These are phyloP conservation scores for Smutsia gigantea DNA, from an alignment of 2,797 vertebrate species.

Conservation along the genomic window DNA sequence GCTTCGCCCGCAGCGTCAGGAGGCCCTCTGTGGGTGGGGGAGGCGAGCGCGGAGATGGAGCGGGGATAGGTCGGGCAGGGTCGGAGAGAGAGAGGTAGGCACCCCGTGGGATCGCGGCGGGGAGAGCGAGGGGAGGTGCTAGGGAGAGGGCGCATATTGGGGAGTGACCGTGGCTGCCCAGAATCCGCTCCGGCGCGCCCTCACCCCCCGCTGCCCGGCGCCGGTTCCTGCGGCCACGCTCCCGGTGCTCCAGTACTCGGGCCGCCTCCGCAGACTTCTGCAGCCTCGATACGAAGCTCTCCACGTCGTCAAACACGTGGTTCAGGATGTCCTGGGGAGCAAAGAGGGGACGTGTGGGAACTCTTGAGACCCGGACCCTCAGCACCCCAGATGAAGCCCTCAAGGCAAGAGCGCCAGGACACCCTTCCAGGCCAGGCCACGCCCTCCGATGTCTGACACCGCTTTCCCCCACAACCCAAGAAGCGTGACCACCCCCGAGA, in stretches of 20 bases:
- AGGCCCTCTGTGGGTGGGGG: constrained; percentile 86
- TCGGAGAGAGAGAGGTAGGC: neutral
- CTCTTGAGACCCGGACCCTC: neutral
- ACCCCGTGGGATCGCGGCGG: too few relatives aligned
- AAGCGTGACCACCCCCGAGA: neutral
- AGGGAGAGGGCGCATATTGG: too few relatives aligned
- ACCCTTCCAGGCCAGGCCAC: neutral
- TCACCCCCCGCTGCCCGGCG: constrained; percentile 89
- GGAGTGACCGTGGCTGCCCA: neutral
- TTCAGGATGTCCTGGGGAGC: constrained; percentile 91
- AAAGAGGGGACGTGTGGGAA: too few relatives aligned
- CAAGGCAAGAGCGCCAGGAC: neutral
- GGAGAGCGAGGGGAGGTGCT: neutral
- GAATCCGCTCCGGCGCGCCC: neutral
- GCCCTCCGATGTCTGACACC: neutral
- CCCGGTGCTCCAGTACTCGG: constrained; percentile 89
- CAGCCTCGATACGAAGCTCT: constrained; percentile 91
- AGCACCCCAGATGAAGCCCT: rapidly evolving
- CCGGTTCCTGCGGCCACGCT: constrained; percentile 91
- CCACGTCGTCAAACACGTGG: constrained; percentile 94
- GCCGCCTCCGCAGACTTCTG: constrained; percentile 92
- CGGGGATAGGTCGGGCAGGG: too few relatives aligned
- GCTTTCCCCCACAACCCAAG: neutral
- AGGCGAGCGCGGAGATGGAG: neutral
- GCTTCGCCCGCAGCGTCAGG: constrained; percentile 87